phyloP scores from a whole-genome alignment of 2,797 vertebrate species.

The Oreonectes daqikongensis region DNA sequence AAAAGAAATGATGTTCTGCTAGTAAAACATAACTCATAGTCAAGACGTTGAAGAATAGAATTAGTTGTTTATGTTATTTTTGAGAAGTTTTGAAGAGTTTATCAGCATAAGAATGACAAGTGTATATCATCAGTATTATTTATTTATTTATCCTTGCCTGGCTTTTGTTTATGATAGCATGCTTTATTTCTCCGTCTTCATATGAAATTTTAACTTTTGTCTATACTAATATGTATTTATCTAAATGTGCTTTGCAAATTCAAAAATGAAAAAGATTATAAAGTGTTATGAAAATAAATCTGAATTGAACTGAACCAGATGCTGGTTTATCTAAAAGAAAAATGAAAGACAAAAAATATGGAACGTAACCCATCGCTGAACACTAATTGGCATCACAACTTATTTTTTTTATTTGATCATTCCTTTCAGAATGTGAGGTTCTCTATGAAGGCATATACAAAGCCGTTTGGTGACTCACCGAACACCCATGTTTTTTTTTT shows the following conservation, averaged over 20 bases:
- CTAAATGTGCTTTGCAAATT: too few relatives aligned
- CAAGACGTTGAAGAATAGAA: not conserved
- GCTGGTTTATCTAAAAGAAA: not conserved
- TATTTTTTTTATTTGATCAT: constrained; percentile 37
- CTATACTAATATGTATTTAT: too few relatives aligned
- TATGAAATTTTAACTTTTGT: too few relatives aligned
- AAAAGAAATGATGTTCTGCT: constrained; percentile 24
- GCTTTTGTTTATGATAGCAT: not conserved
- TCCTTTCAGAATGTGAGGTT: constrained; percentile 45
- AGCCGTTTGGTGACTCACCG: constrained; percentile 36
- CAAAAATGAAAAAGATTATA: too few relatives aligned
- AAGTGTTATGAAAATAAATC: too few relatives aligned
- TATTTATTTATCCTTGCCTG: too few relatives aligned
- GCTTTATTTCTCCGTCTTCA: not conserved
- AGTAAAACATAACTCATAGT: constrained; percentile 25
- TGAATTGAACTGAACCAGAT: not conserved
- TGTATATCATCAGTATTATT: too few relatives aligned
- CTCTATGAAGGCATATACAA: constrained; percentile 21
- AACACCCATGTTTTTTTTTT: constrained; percentile 49
- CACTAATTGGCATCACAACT: constrained; percentile 12
- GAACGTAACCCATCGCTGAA: constrained; percentile 31
- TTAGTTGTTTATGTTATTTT: too few relatives aligned
- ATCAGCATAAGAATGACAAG: too few relatives aligned
- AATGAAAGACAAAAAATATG: not conserved
- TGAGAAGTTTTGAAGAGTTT: too few relatives aligned